These are phyloP conservation scores for Scaptomyza montana DNA, from an alignment of 1,140 invertebrate species.

Conservation along the genomic window DNA sequence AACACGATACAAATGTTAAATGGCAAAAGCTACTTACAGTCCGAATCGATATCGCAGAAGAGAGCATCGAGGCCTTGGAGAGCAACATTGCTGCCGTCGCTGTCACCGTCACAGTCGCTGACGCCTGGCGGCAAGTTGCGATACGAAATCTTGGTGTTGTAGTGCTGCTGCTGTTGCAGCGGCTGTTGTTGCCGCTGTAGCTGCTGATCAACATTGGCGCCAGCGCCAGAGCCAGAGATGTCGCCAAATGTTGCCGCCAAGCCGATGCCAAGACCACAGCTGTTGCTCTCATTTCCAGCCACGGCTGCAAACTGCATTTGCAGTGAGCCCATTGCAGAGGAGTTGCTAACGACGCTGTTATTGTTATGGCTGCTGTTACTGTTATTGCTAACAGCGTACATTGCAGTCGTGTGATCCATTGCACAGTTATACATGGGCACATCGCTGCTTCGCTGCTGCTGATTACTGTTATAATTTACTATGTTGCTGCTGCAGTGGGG, in stretches of 20 bases:
- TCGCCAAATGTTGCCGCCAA: conserved; percentile 49
- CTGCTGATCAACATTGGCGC: conserved; percentile 60
- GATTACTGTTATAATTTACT: conserved; percentile 48
- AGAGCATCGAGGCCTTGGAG: conserved; percentile 68
- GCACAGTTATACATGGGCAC: conserved; percentile 71
- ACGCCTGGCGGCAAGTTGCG: conserved; percentile 36
- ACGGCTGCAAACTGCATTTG: conserved; percentile 84
- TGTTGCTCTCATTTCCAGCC: conserved; percentile 63
- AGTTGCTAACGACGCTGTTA: conserved; percentile 26
- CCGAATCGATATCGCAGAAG: conserved; percentile 58
- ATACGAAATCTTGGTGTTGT: conserved; percentile 33
- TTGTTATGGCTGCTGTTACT: conserved; percentile 39
- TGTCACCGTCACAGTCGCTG: conserved; percentile 61
- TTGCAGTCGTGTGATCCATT: conserved; percentile 54
- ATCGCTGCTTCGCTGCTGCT: conserved; percentile 61
- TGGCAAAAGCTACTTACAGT: conserved; percentile 60
- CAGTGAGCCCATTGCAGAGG: conserved; percentile 72
- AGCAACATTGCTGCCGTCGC: conserved; percentile 58
- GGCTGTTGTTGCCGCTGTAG: conserved; percentile 29
- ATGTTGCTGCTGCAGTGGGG: conserved; percentile 37
- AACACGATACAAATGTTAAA: background rate
- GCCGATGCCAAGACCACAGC: conserved; percentile 15
- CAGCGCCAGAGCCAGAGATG: conserved; percentile 69
- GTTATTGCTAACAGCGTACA: conserved; percentile 31
- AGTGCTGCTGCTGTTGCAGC: conserved; percentile 45